Percentiles rank a stretch among this genome's conserved stretches.
phyloP scores from a whole-genome alignment of 2,113 vertebrate species.

The Dinomys branickii region DNA sequence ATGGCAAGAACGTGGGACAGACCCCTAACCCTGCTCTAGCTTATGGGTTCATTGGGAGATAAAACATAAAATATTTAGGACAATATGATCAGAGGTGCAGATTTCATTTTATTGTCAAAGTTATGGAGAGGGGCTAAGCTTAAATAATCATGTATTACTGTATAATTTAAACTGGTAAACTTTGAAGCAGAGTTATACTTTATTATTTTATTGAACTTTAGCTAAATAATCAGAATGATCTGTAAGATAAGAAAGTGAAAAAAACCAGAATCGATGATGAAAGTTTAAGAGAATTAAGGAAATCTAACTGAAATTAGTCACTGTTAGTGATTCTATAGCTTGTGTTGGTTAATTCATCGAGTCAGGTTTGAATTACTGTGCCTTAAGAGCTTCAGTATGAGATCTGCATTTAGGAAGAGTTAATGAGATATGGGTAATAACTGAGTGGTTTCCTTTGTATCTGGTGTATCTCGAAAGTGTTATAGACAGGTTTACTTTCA shows the following conservation, averaged over 20 bases:
- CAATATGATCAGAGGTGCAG: background rate
- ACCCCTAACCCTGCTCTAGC: background rate
- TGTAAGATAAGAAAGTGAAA: constrained; percentile 19
- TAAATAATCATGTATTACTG: constrained; percentile 38
- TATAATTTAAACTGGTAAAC: constrained; percentile 17
- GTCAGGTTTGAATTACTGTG: constrained; percentile 43
- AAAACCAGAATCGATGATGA: background rate
- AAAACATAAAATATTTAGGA: background rate
- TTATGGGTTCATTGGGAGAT: background rate
- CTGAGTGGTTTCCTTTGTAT: background rate
- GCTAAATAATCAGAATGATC: constrained; percentile 11
- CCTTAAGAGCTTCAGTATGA: constrained; percentile 31
- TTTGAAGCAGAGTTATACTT: constrained; percentile 38
- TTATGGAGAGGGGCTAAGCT: background rate
- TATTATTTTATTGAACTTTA: constrained; percentile 37
- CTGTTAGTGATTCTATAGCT: background rate
- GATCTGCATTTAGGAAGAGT: background rate
- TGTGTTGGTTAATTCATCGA: constrained; percentile 52
- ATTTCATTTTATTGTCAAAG: constrained; percentile 8
- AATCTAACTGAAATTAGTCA: background rate
- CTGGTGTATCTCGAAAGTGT: background rate
- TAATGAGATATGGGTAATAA: background rate
- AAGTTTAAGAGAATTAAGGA: background rate
- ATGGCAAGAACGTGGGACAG: background rate
- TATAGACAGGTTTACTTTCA: background rate